Conservation (phyloP, 2,113 vertebrate species). For the crab-eating macaque (Macaca fascicularis) region DNA sequence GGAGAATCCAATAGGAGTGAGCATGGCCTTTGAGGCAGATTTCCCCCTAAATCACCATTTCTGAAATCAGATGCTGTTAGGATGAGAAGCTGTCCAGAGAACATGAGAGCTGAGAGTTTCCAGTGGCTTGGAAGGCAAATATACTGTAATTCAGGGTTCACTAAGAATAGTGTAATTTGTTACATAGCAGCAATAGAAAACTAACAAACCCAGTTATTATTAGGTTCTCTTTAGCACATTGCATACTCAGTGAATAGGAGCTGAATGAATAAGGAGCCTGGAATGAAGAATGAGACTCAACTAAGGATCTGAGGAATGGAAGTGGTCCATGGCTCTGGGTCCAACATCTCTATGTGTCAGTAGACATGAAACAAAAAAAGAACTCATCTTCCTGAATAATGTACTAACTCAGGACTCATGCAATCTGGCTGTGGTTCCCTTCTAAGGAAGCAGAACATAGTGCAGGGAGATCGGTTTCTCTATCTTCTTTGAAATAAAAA, state of each 20-base stretch:
- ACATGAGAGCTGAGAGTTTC: no score
- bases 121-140: not conserved
- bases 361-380: not conserved
- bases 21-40: not conserved
- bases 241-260: not conserved
- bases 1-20: accelerated
- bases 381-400: not conserved
- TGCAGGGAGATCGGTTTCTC: not conserved
- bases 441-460: not conserved
- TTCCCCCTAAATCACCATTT: not conserved
- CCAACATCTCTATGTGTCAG: not conserved
- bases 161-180: not conserved
- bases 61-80: not conserved
- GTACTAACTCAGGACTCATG: not conserved
- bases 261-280: not conserved
- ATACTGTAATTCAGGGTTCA: not conserved
- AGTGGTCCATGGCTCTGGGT: not conserved
- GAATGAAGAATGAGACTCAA: not conserved
- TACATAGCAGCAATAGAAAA: not conserved
- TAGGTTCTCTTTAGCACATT: not conserved
- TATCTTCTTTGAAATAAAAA: not conserved
- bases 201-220: not conserved
- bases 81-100: not conserved
- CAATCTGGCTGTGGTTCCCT: not conserved
- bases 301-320: not conserved